Evolutionary conservation across 1,140 invertebrate species (phyloP).

Genomic region (Orius laevigatus): DNA sequence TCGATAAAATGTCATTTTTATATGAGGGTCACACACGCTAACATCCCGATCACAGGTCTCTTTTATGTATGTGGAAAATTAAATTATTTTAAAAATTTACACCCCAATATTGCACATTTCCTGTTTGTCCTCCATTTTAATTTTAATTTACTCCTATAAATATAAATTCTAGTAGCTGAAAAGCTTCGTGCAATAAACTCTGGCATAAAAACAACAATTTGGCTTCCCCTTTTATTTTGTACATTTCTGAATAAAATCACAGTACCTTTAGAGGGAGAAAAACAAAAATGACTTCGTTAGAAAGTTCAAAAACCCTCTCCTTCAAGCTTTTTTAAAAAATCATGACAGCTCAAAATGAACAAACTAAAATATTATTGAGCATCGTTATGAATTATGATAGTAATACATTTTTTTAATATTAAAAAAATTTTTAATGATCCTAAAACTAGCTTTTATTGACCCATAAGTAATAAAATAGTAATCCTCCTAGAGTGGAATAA

Average conservation of each 20-base stretch:
- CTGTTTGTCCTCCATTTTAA: background rate
- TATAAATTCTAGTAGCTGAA: background rate
- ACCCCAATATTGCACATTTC: background rate
- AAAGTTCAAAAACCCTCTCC: background rate
- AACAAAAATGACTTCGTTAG: background rate
- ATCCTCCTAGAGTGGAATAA: too few relatives aligned
- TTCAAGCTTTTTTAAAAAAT: background rate
- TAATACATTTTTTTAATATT: background rate
- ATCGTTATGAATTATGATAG: too few relatives aligned
- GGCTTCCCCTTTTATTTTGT: background rate
- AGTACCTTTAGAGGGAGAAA: background rate
- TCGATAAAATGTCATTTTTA: too few relatives aligned
- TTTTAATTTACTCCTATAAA: background rate
- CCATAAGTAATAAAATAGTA: background rate
- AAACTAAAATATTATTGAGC: background rate
- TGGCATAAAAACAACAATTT: background rate
- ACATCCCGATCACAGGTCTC: slow-evolving; percentile 16
- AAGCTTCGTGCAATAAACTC: background rate
- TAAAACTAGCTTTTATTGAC: background rate
- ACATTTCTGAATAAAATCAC: background rate
- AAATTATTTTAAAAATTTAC: background rate
- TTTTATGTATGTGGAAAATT: background rate
- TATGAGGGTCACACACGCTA: slow-evolving; percentile 1
- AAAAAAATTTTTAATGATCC: background rate
- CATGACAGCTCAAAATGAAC: background rate